Evolutionary conservation across 2,797 vertebrate species (phyloP).

Genomic region (Hybognathus amarus): DNA sequence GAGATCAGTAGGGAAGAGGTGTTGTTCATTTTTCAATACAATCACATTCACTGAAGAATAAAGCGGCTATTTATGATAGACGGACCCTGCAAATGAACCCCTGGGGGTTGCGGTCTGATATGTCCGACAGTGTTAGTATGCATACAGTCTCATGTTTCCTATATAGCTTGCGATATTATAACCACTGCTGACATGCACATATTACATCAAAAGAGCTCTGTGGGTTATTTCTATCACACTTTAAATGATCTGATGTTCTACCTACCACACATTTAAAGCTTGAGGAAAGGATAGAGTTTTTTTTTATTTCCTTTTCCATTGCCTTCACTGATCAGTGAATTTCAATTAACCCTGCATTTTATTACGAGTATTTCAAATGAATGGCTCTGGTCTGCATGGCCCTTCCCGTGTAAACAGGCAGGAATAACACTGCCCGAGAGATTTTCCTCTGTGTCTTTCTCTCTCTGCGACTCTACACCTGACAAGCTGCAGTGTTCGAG

Average conservation of each 20-base stretch:
- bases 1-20: conserved; percentile 26
- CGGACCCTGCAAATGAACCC: not conserved
- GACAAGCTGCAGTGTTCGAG: conserved; percentile 18
- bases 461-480: not conserved
- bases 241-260: not conserved
- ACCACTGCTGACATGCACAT: not conserved
- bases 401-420: not conserved
- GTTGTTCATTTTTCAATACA: conserved; percentile 21
- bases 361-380: conserved; percentile 6
- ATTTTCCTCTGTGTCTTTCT: conserved; percentile 8
- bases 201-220: not conserved
- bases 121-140: not conserved
- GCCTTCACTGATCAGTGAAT: not conserved
- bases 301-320: conserved; percentile 1
- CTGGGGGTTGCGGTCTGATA: not conserved
- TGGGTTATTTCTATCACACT: not conserved
- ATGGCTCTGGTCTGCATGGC: not conserved
- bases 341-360: conserved; percentile 6
- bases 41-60: conserved; percentile 24
- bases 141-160: not conserved
- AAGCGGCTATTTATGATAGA: not conserved
- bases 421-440: not conserved
- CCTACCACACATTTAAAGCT: not conserved
- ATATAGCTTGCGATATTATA: not conserved
- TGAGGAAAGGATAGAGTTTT: not conserved